A percentile compares a stretch with the other conserved stretches of the same genome.
Evolutionary conservation across 2,797 vertebrate genomes (phyloP).

Genomic region (Paramormyrops hopkinsi): DNA sequence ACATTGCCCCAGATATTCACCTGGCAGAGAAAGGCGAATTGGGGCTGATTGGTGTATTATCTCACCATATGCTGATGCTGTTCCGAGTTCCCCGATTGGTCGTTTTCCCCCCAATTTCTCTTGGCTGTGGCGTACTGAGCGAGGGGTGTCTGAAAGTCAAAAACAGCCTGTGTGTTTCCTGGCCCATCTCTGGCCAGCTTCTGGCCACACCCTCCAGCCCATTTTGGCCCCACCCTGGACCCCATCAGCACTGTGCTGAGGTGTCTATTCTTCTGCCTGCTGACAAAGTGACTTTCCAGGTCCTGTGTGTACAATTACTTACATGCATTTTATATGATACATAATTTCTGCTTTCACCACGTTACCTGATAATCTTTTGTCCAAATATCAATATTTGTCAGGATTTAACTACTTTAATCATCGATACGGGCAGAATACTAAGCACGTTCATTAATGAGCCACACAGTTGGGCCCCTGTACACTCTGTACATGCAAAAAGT

Average conservation of each 20-base stretch:
- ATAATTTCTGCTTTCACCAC: neutral
- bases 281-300: neutral
- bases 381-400: neutral
- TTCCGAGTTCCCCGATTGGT: constrained; percentile 42
- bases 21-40: constrained; percentile 8
- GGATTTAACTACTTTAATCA: neutral
- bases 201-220: constrained; percentile 10
- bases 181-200: constrained; percentile 55
- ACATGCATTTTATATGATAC: neutral
- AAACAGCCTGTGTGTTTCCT: constrained; percentile 55
- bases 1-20: constrained; percentile 20
- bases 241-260: neutral
- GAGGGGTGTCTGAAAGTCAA: constrained; percentile 49
- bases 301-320: neutral
- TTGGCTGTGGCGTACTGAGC: constrained; percentile 57
- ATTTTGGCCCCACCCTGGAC: neutral
- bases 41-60: constrained; percentile 42
- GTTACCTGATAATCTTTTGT: neutral
- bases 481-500: neutral
- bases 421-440: neutral
- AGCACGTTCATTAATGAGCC: neutral
- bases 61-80: constrained; percentile 37
- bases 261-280: neutral
- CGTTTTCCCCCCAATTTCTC: constrained; percentile 50
- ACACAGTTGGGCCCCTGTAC: neutral